Percentiles rank a stretch among this genome's conserved stretches.
phyloP scores from a whole-genome alignment of 2,113 vertebrate genomes.

The Lonchura striata region DNA sequence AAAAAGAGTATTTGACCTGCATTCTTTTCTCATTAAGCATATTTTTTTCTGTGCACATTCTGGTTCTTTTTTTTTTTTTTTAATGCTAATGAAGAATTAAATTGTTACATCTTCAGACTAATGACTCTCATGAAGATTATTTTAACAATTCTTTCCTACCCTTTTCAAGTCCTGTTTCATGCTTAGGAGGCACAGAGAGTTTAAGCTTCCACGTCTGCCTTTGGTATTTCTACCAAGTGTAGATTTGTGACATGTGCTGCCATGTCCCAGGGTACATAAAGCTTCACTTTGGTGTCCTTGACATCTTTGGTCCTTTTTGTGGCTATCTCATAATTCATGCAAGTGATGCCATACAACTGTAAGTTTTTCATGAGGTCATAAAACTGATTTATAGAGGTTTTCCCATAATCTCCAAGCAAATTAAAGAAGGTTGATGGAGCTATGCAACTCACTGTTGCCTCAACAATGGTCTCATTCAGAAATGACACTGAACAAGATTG shows the following conservation, averaged over 20 bases:
- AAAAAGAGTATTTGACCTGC: neutral
- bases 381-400: conserved; percentile 67
- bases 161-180: neutral
- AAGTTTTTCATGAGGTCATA: conserved; percentile 62
- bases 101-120: neutral
- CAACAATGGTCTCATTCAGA: conserved; percentile 59
- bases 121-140: conserved; percentile 1
- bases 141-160: neutral
- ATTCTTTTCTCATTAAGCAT: neutral
- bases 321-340: conserved; percentile 59
- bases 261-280: conserved; percentile 9
- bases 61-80: neutral
- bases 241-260: conserved; percentile 17
- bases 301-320: conserved; percentile 58
- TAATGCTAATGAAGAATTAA: conserved; percentile 14
- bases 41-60: neutral
- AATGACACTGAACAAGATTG: conserved; percentile 58
- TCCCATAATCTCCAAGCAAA: conserved; percentile 65
- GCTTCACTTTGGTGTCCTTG: conserved; percentile 49
- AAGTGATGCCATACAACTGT: conserved; percentile 57
- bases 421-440: conserved; percentile 66
- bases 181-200: neutral
- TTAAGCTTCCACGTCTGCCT: neutral
- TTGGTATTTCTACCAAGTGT: neutral
- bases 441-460: conserved; percentile 53